Evolutionary conservation across 2,113 vertebrate species (phyloP), one percentile per base, ranked within the genome.

Genomic region (Xiphophorus hellerii): DNA sequence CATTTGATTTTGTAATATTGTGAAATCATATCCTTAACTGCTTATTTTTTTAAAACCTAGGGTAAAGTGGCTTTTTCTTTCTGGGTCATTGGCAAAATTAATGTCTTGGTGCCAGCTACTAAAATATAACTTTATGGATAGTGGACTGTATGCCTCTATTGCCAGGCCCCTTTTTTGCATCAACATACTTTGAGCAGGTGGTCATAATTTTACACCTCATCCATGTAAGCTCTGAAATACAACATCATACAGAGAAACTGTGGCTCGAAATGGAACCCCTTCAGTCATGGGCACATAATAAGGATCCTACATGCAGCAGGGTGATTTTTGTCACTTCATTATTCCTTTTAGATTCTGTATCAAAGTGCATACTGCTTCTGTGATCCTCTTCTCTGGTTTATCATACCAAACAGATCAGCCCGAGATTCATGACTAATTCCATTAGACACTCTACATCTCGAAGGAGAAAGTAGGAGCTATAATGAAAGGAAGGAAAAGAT

Each of bases 341-440:
- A 89, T 90, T 87, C 86, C 74, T 74, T 87, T 88, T 89, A 73
- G 83, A 84, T 81, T 77, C 62, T 76, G 76, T 78, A 83, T 90
- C 86, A 88, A 92, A 90, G 89, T 87, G 77, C 74, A 86, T 86
- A 89, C 42, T 66, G 73, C 4, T 28, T 66, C 82, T 85, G 72
- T 85, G 84, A 88, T 90, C 78, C 39, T 70, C 33, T 74, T 78
- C 80, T 88, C 69, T 80, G 80, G 74, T 86, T 85, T 81, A 84
- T 88, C 74, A 76, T 17, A 77, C 80, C 77, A 84, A 81, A 86
- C 68, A 84, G 74, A 86, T 81, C 76, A 81, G 80, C 39, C 66
- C 17, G 62, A 82, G 74, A 80, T 77, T 86, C 80, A 84, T 84
- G 81, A 67, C 62, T 82, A 82, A 88, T 88, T 85, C 77, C 73